Evolutionary conservation across 2,888 invertebrate species (phyloP), one percentile per base, ranked within the genome.

Genomic region (Leistus spinibarbis): DNA sequence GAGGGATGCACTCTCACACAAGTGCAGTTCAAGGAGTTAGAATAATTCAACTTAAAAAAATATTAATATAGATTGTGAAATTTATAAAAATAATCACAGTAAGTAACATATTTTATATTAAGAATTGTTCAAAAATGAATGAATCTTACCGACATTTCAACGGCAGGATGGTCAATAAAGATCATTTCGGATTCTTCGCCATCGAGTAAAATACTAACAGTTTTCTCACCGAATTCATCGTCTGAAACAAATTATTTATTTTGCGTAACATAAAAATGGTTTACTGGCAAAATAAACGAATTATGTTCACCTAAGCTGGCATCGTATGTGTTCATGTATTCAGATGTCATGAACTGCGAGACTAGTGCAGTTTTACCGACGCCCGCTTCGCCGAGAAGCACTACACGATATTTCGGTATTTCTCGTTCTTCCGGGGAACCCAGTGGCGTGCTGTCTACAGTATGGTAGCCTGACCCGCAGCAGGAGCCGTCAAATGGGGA

Each of bases 261-360:
- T 57, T 57, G 23, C 65, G 20, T 24, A 63, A 53, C 3, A 22
- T 20, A 22, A 9, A 66, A 1, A 22, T 40, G 40, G 13, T 40
- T 40, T 40, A 40, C 40, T 40, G 5, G 40, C 40, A 40, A 40
- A 40, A 40, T 40, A 40, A 40, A 40, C 40, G 40, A 40, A 40
- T 40, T 54, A 54, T 63, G 20, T 90, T 91, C 87, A 95, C 95
- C 95, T 83, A 95, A 86, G 82, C 95, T 96, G 1, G 95, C 95
- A 83, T 97, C 96, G 85, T 97, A 97, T 0, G 96, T 96, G 86
- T 96, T 96, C 92, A 96, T 95, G 83, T 97, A 96, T 82, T 97
- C 97, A 78, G 96, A 96, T 27, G 97, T 96, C 95, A 96, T 96
- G 84, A 97, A 96, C 83, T 97, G 97, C 0, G 94, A 93, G 1